phyloP scores from a whole-genome alignment of 2,113 vertebrate genomes.

The Odocoileus virginianus region DNA sequence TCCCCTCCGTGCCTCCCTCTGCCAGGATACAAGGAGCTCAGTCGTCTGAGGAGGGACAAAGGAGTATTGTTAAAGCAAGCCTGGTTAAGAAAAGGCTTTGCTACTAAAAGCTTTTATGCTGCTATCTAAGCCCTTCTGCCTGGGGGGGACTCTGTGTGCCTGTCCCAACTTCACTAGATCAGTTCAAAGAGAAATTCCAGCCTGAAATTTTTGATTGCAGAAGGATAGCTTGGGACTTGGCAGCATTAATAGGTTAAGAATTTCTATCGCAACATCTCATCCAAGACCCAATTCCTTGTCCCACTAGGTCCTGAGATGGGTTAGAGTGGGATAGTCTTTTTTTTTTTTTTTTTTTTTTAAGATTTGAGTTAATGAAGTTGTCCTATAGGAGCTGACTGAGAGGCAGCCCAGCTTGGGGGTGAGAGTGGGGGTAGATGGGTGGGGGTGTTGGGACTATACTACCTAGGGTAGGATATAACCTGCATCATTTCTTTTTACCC shows the following conservation, averaged over 20 bases:
- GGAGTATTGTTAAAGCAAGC: conserved; percentile 79
- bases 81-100: conserved; percentile 80
- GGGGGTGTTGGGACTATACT: too few relatives aligned
- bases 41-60: conserved; percentile 76
- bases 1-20: conserved; percentile 65
- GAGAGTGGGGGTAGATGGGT: not conserved
- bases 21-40: conserved; percentile 70
- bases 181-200: conserved; percentile 67
- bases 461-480: not conserved
- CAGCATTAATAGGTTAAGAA: conserved; percentile 37
- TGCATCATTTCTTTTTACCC: not conserved
- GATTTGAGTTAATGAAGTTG: not conserved
- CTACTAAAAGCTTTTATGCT: conserved; percentile 77
- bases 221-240: conserved; percentile 42
- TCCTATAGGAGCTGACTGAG: not conserved
- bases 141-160: not conserved
- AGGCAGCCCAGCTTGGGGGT: not conserved
- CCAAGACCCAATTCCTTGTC: not conserved
- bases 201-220: conserved; percentile 21
- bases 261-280: conserved; percentile 45
- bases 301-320: not conserved
- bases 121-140: conserved; percentile 53
- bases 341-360: conserved; percentile 6
- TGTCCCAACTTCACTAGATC: conserved; percentile 39
- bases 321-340: not conserved